Conservation (phyloP, 2,888 invertebrate genomes). For the Drosophila silvestris region DNA sequence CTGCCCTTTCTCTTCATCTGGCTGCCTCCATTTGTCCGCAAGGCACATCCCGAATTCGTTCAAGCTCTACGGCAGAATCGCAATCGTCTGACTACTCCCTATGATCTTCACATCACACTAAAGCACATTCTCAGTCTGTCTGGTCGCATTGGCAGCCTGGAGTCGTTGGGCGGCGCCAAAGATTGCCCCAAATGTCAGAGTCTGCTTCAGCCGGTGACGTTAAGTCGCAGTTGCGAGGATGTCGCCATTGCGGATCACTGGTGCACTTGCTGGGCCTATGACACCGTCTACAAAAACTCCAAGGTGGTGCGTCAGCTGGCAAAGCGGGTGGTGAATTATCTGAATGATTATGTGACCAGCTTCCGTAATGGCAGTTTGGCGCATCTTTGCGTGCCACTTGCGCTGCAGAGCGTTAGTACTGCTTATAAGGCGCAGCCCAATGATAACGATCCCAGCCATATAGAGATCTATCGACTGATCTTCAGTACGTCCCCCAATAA, state of each 20-base stretch:
- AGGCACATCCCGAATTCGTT: slow-evolving; percentile 86
- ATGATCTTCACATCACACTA: slow-evolving; percentile 91
- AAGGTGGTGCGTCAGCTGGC: slow-evolving; percentile 87
- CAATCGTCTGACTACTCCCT: slow-evolving; percentile 90
- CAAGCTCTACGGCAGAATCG: slow-evolving; percentile 88
- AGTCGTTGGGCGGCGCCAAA: slow-evolving; percentile 60
- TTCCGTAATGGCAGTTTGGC: slow-evolving; percentile 80
- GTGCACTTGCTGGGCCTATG: slow-evolving; percentile 90
- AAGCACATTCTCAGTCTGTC: slow-evolving; percentile 88
- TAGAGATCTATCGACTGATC: slow-evolving; percentile 88
- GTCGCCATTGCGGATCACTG: slow-evolving; percentile 90
- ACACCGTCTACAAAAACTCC: slow-evolving; percentile 84
- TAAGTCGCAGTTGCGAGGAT: slow-evolving; percentile 89
- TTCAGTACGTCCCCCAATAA: slow-evolving; percentile 89
- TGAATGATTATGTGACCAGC: slow-evolving; percentile 79
- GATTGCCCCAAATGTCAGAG: slow-evolving; percentile 89
- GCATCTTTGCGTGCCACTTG: slow-evolving; percentile 86
- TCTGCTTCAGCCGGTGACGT: slow-evolving; percentile 87
- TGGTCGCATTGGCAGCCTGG: slow-evolving; percentile 81
- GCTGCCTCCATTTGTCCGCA: slow-evolving; percentile 88
- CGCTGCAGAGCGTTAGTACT: slow-evolving; percentile 87
- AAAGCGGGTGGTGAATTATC: slow-evolving; percentile 78
- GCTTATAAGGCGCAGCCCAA: slow-evolving; percentile 84
- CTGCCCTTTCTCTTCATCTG: slow-evolving; percentile 90
- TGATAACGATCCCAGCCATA: slow-evolving; percentile 24